Percentiles rank a stretch among this genome's conserved stretches.
These are phyloP conservation scores for Cephus pygmeus DNA, from an alignment of 2,888 invertebrate genomes.

Conservation along the genomic window DNA sequence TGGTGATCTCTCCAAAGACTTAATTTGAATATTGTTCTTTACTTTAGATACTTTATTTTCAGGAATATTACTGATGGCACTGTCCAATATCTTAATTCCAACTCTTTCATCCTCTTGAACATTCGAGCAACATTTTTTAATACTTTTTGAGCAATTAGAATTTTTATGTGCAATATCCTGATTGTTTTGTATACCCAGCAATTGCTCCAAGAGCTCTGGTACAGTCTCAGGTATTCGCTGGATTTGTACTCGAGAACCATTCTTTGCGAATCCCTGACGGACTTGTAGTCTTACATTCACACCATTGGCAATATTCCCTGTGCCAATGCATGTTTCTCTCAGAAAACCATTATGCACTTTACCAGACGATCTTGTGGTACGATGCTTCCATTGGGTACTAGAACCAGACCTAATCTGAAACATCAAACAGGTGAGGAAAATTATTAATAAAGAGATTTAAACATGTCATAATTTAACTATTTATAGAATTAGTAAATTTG, in stretches of 20 bases:
- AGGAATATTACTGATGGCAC: neutral
- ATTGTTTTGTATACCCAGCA: neutral
- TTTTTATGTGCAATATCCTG: neutral
- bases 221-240: constrained; percentile 5
- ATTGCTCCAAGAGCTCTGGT: constrained; percentile 13
- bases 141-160: neutral
- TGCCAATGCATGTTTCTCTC: neutral
- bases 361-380: constrained; percentile 11
- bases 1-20: neutral
- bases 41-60: neutral
- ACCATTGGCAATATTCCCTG: neutral
- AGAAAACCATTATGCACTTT: neutral
- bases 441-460: neutral
- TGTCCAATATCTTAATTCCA: neutral
- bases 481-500: too few relatives aligned
- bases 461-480: neutral
- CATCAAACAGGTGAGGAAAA: neutral
- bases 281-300: neutral
- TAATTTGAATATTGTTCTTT: neutral
- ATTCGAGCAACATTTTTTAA: neutral
- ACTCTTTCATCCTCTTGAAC: neutral
- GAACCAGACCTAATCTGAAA: constrained; percentile 13
- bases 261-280: constrained; percentile 1
- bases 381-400: constrained; percentile 15
- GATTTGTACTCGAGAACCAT: neutral